Evolutionary conservation across 1,140 invertebrate genomes (phyloP), one percentile per base, ranked within the genome.

Genomic region (Ips nitidus): DNA sequence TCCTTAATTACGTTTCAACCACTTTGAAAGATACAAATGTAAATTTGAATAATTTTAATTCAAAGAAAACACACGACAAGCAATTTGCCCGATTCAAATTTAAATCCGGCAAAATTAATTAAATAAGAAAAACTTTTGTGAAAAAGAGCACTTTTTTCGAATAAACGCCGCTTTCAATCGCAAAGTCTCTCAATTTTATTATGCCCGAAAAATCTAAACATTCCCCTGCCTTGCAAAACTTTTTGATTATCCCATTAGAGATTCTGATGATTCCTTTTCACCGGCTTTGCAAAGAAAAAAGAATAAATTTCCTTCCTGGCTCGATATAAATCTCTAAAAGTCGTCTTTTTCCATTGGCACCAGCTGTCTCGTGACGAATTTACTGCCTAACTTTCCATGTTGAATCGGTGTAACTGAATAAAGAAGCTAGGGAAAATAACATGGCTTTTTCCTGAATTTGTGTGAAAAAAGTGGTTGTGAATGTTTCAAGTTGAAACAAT

Each of bases 231-330:
- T 56, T 56, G 53, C 22, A 56, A 36, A 56, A 56, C 53, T 56
- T 56, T 56, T 56, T 22, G 53, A 56, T 56, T 56, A 56, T 56
- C n/a, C 53, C 53, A 56, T 56, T 56, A 56, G n/a, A 56, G 37
- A 56, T 56, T 56, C 53, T 38, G 53, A 56, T 56, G n/a, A 36
- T 38, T 7, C n/a, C n/a, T 38, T 56, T 56, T 56, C 38, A 39
- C 53, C 53, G 53, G 38, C 47, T 50, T 50, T 50, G 7, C 7
- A 7, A 22, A 37, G 38, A 39, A 56, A 39, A 37, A 38, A 39
- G 37, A 56, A 56, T 56, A 56, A 56, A 56, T 56, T 56, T 40
- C 37, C 22, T 36, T 36, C 53, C 53, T 40, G 22, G 8, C 53
- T 50, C 45, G 22, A 50, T 22, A 22, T 50, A 50, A 50, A 56